Evolutionary conservation across 2,888 invertebrate genomes (phyloP).

Genomic region (Incurvaria masculella): DNA sequence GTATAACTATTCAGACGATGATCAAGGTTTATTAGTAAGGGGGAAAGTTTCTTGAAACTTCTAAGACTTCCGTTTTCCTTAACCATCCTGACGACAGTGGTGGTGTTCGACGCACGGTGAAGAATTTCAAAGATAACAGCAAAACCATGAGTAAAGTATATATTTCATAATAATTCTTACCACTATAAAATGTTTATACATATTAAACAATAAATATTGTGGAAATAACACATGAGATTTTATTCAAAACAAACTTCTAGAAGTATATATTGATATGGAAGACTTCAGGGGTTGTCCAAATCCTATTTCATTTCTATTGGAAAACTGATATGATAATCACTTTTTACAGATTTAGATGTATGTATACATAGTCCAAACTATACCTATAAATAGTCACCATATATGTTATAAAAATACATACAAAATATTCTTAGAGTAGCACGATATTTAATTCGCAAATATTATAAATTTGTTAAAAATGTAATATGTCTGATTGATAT

Average conservation of each 20-base stretch:
- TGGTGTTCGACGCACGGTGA: conserved; percentile 80
- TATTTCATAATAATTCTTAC: conserved; percentile 24
- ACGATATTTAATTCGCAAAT: conserved; percentile 27
- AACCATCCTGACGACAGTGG: conserved; percentile 62
- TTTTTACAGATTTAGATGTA: conserved; percentile 35
- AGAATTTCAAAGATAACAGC: conserved; percentile 12
- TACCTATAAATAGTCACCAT: conserved; percentile 24
- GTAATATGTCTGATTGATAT: conserved; percentile 53
- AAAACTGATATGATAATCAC: conserved; percentile 57
- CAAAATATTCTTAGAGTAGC: conserved; percentile 40
- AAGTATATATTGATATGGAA: conserved; percentile 47
- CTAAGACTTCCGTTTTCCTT: conserved; percentile 44
- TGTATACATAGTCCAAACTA: conserved; percentile 44
- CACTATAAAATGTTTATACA: conserved; percentile 24
- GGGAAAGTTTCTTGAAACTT: too few species aligned
- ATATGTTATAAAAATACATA: conserved; percentile 56
- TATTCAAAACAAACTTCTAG: conserved; percentile 11
- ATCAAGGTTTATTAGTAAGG: too few species aligned
- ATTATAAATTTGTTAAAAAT: conserved; percentile 24
- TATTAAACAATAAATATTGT: conserved; percentile 5
- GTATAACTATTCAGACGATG: too few species aligned
- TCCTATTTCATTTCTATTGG: conserved; percentile 43
- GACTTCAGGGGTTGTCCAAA: conserved; percentile 43
- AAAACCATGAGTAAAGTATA: conserved; percentile 6
- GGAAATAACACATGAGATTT: conserved; percentile 3